Conservation (phyloP, 53 echinoderm and acorn worm species). For the Actinopyga echinites region DNA sequence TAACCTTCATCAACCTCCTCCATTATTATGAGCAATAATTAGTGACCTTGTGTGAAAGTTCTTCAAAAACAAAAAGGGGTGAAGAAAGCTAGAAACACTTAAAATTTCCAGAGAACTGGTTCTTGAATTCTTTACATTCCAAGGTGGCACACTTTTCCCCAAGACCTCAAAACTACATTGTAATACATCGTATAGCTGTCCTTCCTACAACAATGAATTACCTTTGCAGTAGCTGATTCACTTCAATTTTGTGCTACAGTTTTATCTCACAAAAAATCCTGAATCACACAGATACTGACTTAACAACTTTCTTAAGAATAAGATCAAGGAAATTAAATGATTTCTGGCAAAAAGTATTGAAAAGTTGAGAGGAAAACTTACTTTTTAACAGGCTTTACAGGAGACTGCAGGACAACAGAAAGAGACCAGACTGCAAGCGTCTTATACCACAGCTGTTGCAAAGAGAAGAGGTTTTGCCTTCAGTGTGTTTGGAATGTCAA, state of each 20-base stretch:
- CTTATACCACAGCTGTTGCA: conserved; percentile 28
- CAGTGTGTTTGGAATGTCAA: conserved; percentile 22
- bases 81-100: conserved; percentile 9
- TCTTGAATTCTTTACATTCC: conserved; percentile 21
- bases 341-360: background rate
- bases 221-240: too few relatives aligned
- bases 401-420: conserved; percentile 31
- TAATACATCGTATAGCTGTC: too few relatives aligned
- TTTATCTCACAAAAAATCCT: too few relatives aligned
- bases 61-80: background rate
- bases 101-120: background rate
- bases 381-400: conserved; percentile 21
- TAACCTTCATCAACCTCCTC: too few relatives aligned
- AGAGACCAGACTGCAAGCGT: conserved; percentile 11
- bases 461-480: conserved; percentile 22
- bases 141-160: background rate
- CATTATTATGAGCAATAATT: too few relatives aligned
- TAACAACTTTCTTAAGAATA: too few relatives aligned
- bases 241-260: too few relatives aligned
- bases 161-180: too few relatives aligned
- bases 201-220: too few relatives aligned
- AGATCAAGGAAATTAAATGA: background rate
- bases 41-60: background rate
- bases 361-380: conserved; percentile 12
- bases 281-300: too few relatives aligned